phyloP scores from a whole-genome alignment of 2,797 vertebrate species.

The Botia kubotai region DNA sequence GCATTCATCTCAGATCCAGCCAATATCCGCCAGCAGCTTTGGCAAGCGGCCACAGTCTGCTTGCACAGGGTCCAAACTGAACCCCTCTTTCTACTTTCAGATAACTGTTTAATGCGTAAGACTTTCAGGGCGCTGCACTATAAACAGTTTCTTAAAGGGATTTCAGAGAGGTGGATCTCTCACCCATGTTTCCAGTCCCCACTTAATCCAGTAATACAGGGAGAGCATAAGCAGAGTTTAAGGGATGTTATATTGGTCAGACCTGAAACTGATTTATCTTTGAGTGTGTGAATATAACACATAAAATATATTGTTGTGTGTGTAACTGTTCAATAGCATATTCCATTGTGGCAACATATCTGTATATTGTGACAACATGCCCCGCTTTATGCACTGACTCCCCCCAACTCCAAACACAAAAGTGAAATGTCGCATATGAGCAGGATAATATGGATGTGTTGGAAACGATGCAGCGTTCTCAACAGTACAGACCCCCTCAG shows the following conservation, averaged over 20 bases:
- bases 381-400: neutral
- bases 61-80: constrained; percentile 13
- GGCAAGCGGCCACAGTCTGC: constrained; percentile 36
- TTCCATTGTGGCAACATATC: neutral
- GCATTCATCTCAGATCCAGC: constrained; percentile 49
- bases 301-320: neutral
- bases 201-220: neutral
- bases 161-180: neutral
- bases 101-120: constrained; percentile 20
- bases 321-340: neutral
- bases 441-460: neutral
- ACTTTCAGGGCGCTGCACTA: neutral
- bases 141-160: neutral
- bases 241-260: too few relatives aligned
- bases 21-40: constrained; percentile 44
- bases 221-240: neutral
- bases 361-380: neutral
- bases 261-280: neutral
- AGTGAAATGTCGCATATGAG: neutral
- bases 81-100: neutral
- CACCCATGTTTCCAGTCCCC: neutral
- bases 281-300: neutral
- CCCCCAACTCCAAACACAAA: neutral
- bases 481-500: neutral
- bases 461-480: neutral